Conservation (phyloP, 2,888 invertebrate species). For the Hirtodrosophila alboralis region DNA sequence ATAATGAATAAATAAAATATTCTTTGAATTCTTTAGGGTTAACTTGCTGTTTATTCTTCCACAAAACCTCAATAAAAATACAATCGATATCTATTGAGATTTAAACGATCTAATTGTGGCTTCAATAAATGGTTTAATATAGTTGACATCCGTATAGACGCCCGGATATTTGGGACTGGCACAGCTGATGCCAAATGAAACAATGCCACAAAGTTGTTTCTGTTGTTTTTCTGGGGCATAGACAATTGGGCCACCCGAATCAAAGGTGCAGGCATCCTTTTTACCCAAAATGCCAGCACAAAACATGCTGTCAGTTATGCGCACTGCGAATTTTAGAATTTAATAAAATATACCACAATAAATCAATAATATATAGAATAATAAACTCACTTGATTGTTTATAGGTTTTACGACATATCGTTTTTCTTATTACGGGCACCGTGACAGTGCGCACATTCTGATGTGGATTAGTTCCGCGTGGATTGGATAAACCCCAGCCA, state of each 20-base stretch:
- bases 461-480: neutral
- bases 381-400: constrained; percentile 27
- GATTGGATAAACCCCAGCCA: constrained; percentile 60
- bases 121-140: constrained; percentile 55
- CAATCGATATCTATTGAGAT: neutral
- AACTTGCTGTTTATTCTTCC: no score
- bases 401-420: constrained; percentile 35
- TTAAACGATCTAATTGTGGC: constrained; percentile 7
- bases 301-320: constrained; percentile 64
- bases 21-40: no score
- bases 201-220: constrained; percentile 86
- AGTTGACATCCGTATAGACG: constrained; percentile 88
- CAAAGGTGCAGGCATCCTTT: constrained; percentile 73
- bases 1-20: no score
- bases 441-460: constrained; percentile 30
- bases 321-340: no score
- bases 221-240: neutral
- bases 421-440: constrained; percentile 45
- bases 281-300: constrained; percentile 58
- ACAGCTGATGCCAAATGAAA: constrained; percentile 85
- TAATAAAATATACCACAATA: no score
- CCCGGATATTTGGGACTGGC: constrained; percentile 88
- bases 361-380: no score
- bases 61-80: no score
- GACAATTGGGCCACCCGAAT: constrained; percentile 79